These are phyloP conservation scores for Bothrops jararaca DNA, from an alignment of 2,113 vertebrate genomes.

Conservation along the genomic window DNA sequence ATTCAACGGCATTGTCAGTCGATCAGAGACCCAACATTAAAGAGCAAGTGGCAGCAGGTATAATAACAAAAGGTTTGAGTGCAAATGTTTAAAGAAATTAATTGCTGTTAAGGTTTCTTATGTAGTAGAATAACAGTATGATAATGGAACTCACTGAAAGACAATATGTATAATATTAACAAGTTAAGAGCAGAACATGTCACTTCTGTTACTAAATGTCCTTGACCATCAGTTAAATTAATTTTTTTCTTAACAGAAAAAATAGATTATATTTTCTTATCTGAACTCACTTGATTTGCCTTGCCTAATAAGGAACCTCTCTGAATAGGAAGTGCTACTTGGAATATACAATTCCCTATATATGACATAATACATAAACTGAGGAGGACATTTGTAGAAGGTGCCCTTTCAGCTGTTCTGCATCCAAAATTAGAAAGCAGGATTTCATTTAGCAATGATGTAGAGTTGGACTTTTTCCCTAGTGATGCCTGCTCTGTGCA, in stretches of 20 bases:
- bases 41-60: slow-evolving; percentile 93
- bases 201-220: not conserved
- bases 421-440: slow-evolving; percentile 22
- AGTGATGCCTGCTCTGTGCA: not conserved
- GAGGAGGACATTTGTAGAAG: not conserved
- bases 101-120: not conserved
- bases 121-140: not conserved
- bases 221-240: not conserved
- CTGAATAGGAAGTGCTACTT: not conserved
- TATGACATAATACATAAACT: not conserved
- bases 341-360: not conserved
- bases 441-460: not conserved
- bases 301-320: not conserved
- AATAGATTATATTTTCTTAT: not conserved
- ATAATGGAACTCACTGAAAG: not conserved
- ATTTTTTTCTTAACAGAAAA: not conserved
- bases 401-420: not conserved
- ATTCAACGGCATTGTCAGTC: slow-evolving; percentile 90
- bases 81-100: not conserved
- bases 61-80: slow-evolving; percentile 19
- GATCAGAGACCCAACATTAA: slow-evolving; percentile 86
- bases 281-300: not conserved
- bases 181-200: not conserved
- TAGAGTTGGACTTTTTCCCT: not conserved
- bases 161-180: not conserved